Percentiles rank a stretch among this genome's conserved stretches.
These are phyloP conservation scores for Keiferia lycopersicella DNA, from an alignment of 2,888 invertebrate species.

Conservation along the genomic window DNA sequence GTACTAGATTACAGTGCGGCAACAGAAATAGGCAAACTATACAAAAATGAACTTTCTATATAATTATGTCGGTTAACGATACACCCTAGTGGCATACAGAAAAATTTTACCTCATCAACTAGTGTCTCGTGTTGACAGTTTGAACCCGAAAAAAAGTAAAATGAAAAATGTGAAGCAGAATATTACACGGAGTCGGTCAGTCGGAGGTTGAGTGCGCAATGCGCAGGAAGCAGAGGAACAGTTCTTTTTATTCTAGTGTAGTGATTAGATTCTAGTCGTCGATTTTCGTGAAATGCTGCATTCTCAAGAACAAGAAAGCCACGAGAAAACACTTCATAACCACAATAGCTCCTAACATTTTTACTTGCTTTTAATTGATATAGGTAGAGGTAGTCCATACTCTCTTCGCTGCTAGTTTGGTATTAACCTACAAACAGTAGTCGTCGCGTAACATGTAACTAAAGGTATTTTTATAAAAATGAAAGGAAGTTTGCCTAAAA, in stretches of 20 bases:
- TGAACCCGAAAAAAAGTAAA: not conserved
- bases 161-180: not conserved
- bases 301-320: not conserved
- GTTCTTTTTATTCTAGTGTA: constrained; percentile 43
- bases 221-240: constrained; percentile 52
- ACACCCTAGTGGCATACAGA: too few species aligned
- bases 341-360: too few species aligned
- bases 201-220: constrained; percentile 51
- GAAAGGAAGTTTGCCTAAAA: constrained; percentile 69
- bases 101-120: too few species aligned
- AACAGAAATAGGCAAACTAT: too few species aligned
- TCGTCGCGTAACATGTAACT: not conserved
- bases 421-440: not conserved
- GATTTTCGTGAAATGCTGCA: constrained; percentile 38
- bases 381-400: not conserved
- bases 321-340: too few species aligned
- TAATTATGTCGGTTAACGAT: too few species aligned
- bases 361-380: too few species aligned
- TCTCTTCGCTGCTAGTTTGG: not conserved
- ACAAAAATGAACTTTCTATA: too few species aligned
- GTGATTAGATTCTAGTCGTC: constrained; percentile 40
- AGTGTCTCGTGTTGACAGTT: too few species aligned
- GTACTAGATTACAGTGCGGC: too few species aligned
- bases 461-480: constrained; percentile 35
- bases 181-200: constrained; percentile 42